phyloP scores from a whole-genome alignment of 2,113 vertebrate genomes.

The Gobio gobio region DNA sequence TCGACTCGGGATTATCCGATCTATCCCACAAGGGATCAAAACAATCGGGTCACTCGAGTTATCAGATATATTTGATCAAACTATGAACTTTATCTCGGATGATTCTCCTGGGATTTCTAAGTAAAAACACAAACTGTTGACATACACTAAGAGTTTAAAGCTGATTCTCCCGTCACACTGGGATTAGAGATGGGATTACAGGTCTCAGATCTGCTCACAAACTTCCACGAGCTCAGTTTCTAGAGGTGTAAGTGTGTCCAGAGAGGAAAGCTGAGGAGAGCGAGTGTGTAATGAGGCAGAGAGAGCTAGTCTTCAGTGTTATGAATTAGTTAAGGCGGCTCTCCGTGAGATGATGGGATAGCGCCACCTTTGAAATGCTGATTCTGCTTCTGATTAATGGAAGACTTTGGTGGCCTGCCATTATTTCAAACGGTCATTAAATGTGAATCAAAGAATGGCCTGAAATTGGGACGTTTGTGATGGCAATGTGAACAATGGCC shows the following conservation, averaged over 20 bases:
- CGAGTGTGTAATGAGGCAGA: conserved; percentile 74
- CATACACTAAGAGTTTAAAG: too few relatives aligned
- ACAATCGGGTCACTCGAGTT: too few relatives aligned
- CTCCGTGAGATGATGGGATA: not conserved
- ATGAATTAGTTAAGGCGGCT: conserved; percentile 60
- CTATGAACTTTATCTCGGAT: too few relatives aligned
- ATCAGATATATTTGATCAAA: too few relatives aligned
- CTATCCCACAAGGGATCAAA: too few relatives aligned
- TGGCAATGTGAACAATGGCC: not conserved
- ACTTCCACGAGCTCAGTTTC: not conserved
- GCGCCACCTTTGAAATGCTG: conserved; percentile 69
- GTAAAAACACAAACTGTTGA: too few relatives aligned
- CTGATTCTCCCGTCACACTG: not conserved
- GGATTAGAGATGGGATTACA: not conserved
- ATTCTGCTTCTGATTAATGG: conserved; percentile 55
- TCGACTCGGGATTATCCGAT: too few relatives aligned
- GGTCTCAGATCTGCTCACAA: not conserved
- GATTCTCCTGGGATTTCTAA: too few relatives aligned
- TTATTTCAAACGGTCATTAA: conserved; percentile 48
- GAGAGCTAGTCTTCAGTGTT: conserved; percentile 71
- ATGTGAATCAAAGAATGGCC: conserved; percentile 56
- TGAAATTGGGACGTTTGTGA: conserved; percentile 56
- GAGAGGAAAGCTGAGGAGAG: conserved; percentile 26
- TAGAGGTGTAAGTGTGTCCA: not conserved
- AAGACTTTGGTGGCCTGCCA: conserved; percentile 57